A percentile compares a stretch with the other conserved stretches of the same genome.
These are phyloP conservation scores for Cinclus cinclus DNA, from an alignment of 2,113 vertebrate species.

Conservation along the genomic window DNA sequence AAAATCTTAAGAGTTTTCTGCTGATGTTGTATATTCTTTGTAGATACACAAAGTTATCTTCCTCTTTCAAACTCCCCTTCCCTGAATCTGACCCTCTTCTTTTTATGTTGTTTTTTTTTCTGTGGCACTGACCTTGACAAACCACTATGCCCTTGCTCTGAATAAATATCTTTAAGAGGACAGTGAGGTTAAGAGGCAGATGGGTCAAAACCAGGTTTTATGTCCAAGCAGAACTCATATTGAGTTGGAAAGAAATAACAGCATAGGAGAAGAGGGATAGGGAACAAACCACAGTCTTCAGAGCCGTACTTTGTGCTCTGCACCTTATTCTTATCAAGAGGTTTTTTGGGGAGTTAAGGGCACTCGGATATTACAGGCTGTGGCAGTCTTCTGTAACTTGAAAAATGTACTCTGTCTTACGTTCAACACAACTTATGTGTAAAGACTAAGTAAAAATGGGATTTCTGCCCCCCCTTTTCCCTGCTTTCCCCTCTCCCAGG, in stretches of 20 bases:
- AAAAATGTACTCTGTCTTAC: not conserved
- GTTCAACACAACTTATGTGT: not conserved
- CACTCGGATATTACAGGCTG: not conserved
- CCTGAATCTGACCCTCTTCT: not conserved
- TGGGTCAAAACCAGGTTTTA: not conserved
- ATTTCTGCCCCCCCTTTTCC: not conserved
- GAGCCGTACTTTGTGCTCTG: not conserved
- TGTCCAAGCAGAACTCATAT: not conserved
- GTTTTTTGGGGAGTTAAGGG: not conserved
- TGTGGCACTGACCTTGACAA: not conserved
- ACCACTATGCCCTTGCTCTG: not conserved
- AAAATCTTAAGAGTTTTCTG: not conserved
- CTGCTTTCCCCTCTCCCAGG: not conserved
- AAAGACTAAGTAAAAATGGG: not conserved
- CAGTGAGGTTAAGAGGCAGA: not conserved
- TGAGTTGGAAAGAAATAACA: not conserved
- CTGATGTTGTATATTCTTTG: not conserved
- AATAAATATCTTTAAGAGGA: not conserved
- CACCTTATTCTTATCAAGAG: not conserved
- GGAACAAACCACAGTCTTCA: not conserved
- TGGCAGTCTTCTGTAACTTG: not conserved
- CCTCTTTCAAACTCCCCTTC: not conserved
- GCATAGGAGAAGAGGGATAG: not conserved
- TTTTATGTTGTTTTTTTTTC: not conserved
- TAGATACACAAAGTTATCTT: not conserved